phyloP scores from a whole-genome alignment of 2,797 vertebrate genomes.

The Intellagama lesueurii region DNA sequence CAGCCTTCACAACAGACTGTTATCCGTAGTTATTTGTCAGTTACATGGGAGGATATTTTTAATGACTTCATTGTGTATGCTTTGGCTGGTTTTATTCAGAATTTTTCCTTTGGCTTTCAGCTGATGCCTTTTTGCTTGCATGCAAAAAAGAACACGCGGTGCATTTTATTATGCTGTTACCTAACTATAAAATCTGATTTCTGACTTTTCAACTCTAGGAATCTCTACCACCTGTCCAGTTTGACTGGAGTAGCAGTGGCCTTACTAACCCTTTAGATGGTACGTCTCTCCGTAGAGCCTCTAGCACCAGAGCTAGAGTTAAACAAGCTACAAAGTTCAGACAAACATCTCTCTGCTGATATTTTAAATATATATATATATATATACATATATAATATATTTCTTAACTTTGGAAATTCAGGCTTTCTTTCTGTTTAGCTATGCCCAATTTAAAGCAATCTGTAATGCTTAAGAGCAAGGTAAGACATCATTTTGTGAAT shows the following conservation, averaged over 20 bases:
- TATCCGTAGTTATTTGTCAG: not conserved
- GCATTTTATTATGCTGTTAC: conserved; percentile 77
- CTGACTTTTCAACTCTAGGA: conserved; percentile 87
- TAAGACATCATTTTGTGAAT: conserved; percentile 68
- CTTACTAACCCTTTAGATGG: conserved; percentile 96
- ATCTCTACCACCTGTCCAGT: conserved; percentile 87
- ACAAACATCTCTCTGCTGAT: conserved; percentile 87
- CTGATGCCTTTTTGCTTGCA: conserved; percentile 70
- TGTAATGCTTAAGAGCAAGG: conserved; percentile 56
- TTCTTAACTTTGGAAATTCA: conserved; percentile 84
- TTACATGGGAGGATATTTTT: not conserved
- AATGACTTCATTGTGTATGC: not conserved
- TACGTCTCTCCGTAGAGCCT: conserved; percentile 92
- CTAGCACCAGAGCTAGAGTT: conserved; percentile 93
- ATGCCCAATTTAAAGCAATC: conserved; percentile 64
- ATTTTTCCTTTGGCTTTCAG: conserved; percentile 52
- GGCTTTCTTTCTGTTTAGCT: conserved; percentile 83
- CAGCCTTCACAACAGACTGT: not conserved
- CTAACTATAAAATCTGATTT: conserved; percentile 81
- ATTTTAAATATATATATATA: conserved; percentile 64
- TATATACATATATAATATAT: conserved; percentile 75
- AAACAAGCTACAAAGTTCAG: conserved; percentile 88
- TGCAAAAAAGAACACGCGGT: conserved; percentile 66
- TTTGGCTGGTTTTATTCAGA: not conserved
- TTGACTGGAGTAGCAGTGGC: conserved; percentile 93